Evolutionary conservation across 2,888 invertebrate genomes (phyloP), one percentile per base, ranked within the genome.

Genomic region (Gastracanthus pulcherrimus): DNA sequence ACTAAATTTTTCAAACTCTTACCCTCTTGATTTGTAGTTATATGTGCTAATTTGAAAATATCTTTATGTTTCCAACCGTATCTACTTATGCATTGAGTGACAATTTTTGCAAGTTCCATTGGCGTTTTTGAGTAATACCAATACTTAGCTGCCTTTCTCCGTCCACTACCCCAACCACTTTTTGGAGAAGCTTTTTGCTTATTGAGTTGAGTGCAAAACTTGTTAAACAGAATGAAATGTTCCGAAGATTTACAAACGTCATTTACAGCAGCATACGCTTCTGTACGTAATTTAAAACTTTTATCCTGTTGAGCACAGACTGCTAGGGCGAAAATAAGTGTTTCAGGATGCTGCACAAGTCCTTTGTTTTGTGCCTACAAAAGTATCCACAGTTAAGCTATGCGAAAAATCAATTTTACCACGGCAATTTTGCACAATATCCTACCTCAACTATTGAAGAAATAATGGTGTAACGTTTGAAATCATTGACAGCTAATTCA

Each of bases 61-160:
- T 95, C 96, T 86, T 94, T 95, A 89, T 97, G 96, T 0, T 94
- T 94, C 92, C 96, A 95, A 4, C 95, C 95, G 86, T 95, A 93
- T 83, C 94, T 93, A 9, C 94, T 93, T 71, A 93, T 93, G 76
- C 93, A 94, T 87, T 94, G 93, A 4, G 94, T 94, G 26, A 96
- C 93, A 84, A 94, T 94, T 85, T 94, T 92, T 0, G 94, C 95
- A 58, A 96, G 92, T 71, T 94, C 93, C 88, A 93, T 89, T 0
- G 95, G 93, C 16, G 94, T 92, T 89, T 94, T 94, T 2, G 90
- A 92, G 26, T 91, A 88, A 88, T 96, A 96, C 95, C 96, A 96
- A 6, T 93, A 92, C 72, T 91, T 92, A 26, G 96, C 92, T 76
- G 93, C 93, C 84, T 93, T 94, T 84, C 94, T 93, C 92, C 95